Percentiles rank a stretch among this genome's conserved stretches.
phyloP scores from a whole-genome alignment of 2,888 invertebrate genomes.

The Muscina levida region DNA sequence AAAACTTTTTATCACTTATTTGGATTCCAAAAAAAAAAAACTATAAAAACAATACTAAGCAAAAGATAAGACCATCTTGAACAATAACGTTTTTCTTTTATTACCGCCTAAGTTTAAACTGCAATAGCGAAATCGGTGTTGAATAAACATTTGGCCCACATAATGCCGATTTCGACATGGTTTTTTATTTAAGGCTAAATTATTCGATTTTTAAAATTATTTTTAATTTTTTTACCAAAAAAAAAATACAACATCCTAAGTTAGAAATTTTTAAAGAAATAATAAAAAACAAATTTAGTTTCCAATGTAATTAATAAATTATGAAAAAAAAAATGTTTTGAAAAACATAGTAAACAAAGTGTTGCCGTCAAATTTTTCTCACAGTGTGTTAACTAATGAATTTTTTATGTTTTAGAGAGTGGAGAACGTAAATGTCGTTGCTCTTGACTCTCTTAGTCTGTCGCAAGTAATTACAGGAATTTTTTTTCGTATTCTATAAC shows the following conservation, averaged over 20 bases:
- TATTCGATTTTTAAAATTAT: slow-evolving; percentile 64
- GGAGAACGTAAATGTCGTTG: too few relatives aligned
- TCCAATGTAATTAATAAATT: slow-evolving; percentile 29
- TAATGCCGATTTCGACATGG: slow-evolving; percentile 60
- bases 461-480: too few relatives aligned
- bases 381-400: background rate
- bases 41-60: slow-evolving; percentile 33
- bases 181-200: slow-evolving; percentile 68
- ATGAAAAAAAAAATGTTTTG: slow-evolving; percentile 31
- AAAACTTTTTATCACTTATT: slow-evolving; percentile 77
- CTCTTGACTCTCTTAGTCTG: too few relatives aligned
- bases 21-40: slow-evolving; percentile 67
- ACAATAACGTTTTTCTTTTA: slow-evolving; percentile 50
- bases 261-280: slow-evolving; percentile 65
- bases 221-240: slow-evolving; percentile 65
- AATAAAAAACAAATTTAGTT: slow-evolving; percentile 48
- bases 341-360: slow-evolving; percentile 23
- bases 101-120: slow-evolving; percentile 66
- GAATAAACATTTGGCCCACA: slow-evolving; percentile 20
- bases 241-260: slow-evolving; percentile 72
- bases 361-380: background rate
- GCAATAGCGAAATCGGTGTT: slow-evolving; percentile 74
- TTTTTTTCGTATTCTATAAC: too few relatives aligned
- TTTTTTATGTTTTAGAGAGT: too few relatives aligned
- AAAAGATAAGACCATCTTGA: slow-evolving; percentile 43